phyloP scores from a whole-genome alignment of 2,113 vertebrate genomes.

The Todiramphus saurophagus region DNA sequence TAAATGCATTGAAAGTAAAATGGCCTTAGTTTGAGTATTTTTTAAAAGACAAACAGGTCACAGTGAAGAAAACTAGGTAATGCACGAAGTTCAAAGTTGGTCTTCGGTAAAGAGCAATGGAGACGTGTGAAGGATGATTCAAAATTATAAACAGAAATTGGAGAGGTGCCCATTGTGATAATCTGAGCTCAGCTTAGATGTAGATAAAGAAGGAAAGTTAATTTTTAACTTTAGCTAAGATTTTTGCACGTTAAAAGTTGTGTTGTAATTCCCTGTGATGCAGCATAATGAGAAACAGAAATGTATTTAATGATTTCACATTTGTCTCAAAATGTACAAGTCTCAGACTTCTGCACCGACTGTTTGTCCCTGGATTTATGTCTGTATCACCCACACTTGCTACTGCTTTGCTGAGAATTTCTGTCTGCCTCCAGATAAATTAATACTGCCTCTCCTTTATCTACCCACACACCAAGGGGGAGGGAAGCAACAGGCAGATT shows the following conservation, averaged over 20 bases:
- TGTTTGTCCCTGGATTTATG: neutral
- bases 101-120: neutral
- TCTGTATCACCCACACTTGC: neutral
- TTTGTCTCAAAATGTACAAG: neutral
- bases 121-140: neutral
- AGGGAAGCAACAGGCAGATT: neutral
- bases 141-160: neutral
- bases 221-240: conserved; percentile 18
- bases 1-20: neutral
- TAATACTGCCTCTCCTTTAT: neutral
- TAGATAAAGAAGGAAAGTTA: conserved; percentile 30
- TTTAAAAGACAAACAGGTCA: neutral
- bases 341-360: neutral
- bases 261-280: neutral
- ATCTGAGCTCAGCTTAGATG: neutral
- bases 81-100: neutral
- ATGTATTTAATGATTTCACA: neutral
- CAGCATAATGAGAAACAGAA: neutral
- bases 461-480: fast-evolving
- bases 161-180: neutral
- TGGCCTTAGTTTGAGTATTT: neutral
- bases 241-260: neutral
- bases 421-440: neutral
- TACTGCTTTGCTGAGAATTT: neutral
- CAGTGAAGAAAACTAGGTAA: neutral